Base-by-base conservation (phyloP, 2,113 vertebrate species). In the Sorex araneus region DNA sequence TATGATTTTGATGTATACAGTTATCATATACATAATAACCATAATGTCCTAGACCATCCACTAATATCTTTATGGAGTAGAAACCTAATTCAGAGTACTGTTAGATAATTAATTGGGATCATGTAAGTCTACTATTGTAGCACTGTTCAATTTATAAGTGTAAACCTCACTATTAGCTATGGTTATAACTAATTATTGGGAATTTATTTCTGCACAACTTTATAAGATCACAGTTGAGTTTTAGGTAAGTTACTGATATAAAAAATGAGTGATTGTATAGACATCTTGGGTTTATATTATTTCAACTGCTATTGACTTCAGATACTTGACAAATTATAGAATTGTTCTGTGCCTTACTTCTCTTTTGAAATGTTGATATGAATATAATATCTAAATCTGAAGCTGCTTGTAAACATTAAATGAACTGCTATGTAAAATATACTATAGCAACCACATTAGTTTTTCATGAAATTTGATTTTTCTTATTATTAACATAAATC, bases 401-500 rank as follows among this genome's bases (percentile, higher is more conserved):
- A 67, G 8, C 15, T 57, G 6, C 57, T 60, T 84, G 27, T 47
- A 25, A 75, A 86, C 6, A 87, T 66, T 60, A 70, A 50, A 81
- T 43, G 1, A 88, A 84, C 87, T 70, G 77, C 30, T 82, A 36
- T 66, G 15, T 80, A 75, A 84, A 73, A 77, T 3, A 87, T 16
- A 74, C 64, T 60, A 74, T 10, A 60, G 16, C 19, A 40, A 5
- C 19, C 23, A 93, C 27, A 28, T 28, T 43, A 67, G 9, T n/a
- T 87, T 75, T 78, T 7, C n/a, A 40, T 43, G 84, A 87, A 85
- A 63, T 3, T 67, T 67, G 3, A 66, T 89, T 27, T 18, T 70
- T 80, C 71, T 60, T 79, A 71, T 87, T 40, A 90, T 81, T 45
- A 63, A 34, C 18, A 84, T 54, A 89, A 93, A 89, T 77, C 7